Conservation (phyloP, 2,797 vertebrate species). For the Champsocephalus gunnari region DNA sequence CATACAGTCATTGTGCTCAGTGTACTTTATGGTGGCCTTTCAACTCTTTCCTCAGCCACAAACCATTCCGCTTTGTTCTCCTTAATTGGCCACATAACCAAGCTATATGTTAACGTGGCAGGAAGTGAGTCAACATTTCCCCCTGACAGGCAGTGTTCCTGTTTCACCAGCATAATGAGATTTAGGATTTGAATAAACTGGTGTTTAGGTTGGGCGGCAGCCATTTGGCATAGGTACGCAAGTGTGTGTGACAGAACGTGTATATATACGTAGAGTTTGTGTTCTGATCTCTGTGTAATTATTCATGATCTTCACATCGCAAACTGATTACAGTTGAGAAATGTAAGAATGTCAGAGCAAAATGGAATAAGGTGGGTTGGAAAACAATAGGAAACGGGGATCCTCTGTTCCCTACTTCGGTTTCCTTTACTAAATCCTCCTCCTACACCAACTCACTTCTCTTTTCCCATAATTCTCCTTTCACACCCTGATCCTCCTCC, state of each 20-base stretch:
- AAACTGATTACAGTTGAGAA: conserved; percentile 71
- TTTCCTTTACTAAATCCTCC: conserved; percentile 27
- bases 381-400: conserved; percentile 30
- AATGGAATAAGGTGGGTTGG: conserved; percentile 3
- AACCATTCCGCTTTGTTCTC: conserved; percentile 66
- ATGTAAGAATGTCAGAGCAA: conserved; percentile 29
- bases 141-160: conserved; percentile 73
- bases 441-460: conserved; percentile 3
- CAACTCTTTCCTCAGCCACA: conserved; percentile 46
- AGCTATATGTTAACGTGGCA: conserved; percentile 72
- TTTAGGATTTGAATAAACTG: conserved; percentile 79
- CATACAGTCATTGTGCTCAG: conserved; percentile 10
- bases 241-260: conserved; percentile 11
- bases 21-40: conserved; percentile 44
- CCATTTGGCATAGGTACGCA: conserved; percentile 70
- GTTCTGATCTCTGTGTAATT: conserved; percentile 74
- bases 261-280: conserved; percentile 38
- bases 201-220: conserved; percentile 77
- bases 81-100: conserved; percentile 72
- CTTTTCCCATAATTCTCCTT: conserved; percentile 43
- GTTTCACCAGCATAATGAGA: conserved; percentile 73
- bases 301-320: conserved; percentile 74
- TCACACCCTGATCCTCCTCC: conserved; percentile 44
- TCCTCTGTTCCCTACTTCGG: not conserved
- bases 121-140: conserved; percentile 78